Base-by-base conservation (phyloP, 2,113 vertebrate genomes). In the Corynorhinus townsendii region DNA sequence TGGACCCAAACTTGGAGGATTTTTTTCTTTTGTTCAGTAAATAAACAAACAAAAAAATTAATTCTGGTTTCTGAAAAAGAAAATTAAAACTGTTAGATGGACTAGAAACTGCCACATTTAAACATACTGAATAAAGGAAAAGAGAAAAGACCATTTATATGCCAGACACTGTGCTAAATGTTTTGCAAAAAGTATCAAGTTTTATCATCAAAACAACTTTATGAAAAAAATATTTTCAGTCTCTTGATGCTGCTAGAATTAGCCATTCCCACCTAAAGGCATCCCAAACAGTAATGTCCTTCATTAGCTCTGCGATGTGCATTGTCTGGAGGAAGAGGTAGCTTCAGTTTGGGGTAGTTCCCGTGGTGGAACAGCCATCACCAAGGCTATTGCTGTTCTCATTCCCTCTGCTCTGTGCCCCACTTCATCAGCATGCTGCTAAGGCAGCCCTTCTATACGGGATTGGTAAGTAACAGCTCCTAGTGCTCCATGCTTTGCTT, bases 21-120 rank as follows among this genome's bases (percentile, higher is more conserved):
- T 68, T 68, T 96, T 89, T 73, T 73, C 38, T 95, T 85, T 95
- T 89, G 38, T 90, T 73, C 3, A 71, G 7, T 88, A 80, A 71
- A 24, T 76, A 91, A 93, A 90, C 20, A 81, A 89, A 40, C 35
- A 59, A 82, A 80, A n/a, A 79, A 77, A 66, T 38, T 45, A 72
- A 92, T 86, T 71, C 4, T 54, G 10, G 0, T 38, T 82, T 17
- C 90, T 76, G 40, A 90, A 38, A 54, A 95, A 91, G 47, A 91
- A 52, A 33, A 38, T 52, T 56, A 52, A 54, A 90, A 59, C 17
- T 69, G 2, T 84, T 9, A 73, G 30, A 83, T 79, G 28, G 24
- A 26, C 14, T 81, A 75, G 40, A 86, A 45, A 52, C 84, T 75
- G 12, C 12, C 24, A 40, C 81, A 77, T 56, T 95, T 90, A 20